phyloP scores from a whole-genome alignment of 2,888 invertebrate species.

The Osedax frankpressi region DNA sequence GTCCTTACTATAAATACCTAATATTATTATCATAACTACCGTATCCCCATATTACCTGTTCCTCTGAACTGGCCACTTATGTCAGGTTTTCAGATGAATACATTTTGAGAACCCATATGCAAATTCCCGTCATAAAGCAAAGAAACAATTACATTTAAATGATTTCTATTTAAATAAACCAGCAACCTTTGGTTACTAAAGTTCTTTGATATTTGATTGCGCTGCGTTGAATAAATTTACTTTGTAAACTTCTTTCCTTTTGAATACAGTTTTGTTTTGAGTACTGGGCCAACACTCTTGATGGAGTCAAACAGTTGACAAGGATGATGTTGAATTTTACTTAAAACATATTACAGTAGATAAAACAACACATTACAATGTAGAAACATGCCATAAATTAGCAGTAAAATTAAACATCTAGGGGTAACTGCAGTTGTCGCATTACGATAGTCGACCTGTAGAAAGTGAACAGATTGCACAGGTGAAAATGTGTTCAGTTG shows the following conservation, averaged over 20 bases:
- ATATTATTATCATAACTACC: constrained; percentile 1
- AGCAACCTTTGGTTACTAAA: background rate
- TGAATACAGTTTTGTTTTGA: background rate
- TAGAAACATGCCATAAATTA: background rate
- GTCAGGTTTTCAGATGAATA: background rate
- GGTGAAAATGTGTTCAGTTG: background rate
- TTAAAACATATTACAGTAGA: background rate
- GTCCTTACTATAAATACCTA: background rate
- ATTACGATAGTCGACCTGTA: background rate
- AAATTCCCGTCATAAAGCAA: background rate
- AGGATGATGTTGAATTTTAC: background rate
- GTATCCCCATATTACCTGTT: background rate
- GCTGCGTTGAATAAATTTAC: background rate
- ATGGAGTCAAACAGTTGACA: background rate
- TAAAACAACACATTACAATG: too few species aligned
- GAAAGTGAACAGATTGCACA: background rate
- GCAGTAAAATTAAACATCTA: background rate
- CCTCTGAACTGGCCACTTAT: background rate
- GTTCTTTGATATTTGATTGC: background rate
- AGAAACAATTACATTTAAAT: background rate
- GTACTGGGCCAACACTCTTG: too few species aligned
- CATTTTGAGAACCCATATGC: background rate
- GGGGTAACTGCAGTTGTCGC: background rate
- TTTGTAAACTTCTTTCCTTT: background rate
- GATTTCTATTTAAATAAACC: constrained; percentile 1